Percentiles rank a stretch among this genome's conserved stretches.
Conservation (phyloP, 2,113 vertebrate species). For the Melanostigma gelatinosum region DNA sequence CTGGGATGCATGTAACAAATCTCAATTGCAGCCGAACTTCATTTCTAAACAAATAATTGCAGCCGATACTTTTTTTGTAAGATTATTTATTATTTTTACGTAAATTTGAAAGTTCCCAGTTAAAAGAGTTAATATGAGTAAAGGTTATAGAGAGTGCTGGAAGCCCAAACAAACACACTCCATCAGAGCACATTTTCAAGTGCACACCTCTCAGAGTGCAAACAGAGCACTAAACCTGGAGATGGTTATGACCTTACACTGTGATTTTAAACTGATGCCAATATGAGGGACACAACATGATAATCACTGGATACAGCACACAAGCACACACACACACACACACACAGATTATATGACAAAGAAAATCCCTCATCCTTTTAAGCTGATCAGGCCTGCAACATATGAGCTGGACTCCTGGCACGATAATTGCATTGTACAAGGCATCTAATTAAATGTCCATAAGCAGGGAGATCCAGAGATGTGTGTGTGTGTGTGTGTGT, state of each 20-base stretch:
- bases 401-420: conserved; percentile 68
- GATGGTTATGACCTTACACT: conserved; percentile 14
- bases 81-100: neutral
- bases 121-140: neutral
- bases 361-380: conserved; percentile 56
- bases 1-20: neutral
- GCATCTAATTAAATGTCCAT: conserved; percentile 84
- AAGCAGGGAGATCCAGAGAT: conserved; percentile 69
- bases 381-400: conserved; percentile 61
- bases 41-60: neutral
- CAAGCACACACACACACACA: neutral
- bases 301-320: conserved; percentile 13
- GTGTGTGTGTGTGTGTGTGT: conserved; percentile 8
- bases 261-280: conserved; percentile 33
- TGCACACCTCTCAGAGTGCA: conserved; percentile 18
- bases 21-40: neutral
- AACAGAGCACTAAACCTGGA: conserved; percentile 24
- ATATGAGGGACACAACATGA: conserved; percentile 23
- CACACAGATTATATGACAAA: conserved; percentile 50
- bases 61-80: neutral
- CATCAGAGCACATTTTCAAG: conserved; percentile 16
- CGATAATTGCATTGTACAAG: conserved; percentile 81
- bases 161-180: conserved; percentile 14
- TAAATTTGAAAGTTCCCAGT: neutral
- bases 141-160: too few species aligned